These are phyloP conservation scores for Polypedilum vanderplanki DNA, from an alignment of 1,140 invertebrate genomes.

Conservation along the genomic window DNA sequence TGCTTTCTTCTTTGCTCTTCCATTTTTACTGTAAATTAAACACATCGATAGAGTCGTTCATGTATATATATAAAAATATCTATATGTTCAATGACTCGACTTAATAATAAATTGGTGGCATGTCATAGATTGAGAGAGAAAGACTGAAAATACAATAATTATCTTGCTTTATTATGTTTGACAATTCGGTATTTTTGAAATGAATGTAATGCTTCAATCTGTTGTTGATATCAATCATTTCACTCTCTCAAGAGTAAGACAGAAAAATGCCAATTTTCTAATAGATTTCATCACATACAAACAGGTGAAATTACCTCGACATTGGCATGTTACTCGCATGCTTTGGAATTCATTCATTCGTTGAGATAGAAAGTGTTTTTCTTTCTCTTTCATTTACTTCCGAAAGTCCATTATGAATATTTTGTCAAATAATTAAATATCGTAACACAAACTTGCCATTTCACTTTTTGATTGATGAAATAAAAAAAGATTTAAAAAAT, in stretches of 20 bases:
- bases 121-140: too few relatives aligned
- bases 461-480: too few relatives aligned
- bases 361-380: neutral
- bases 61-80: neutral
- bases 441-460: too few relatives aligned
- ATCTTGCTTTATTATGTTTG: too few relatives aligned
- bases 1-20: neutral
- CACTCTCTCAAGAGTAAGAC: neutral
- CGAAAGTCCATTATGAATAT: neutral
- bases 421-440: neutral
- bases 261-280: neutral
- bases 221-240: too few relatives aligned
- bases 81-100: neutral
- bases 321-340: neutral
- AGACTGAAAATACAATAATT: too few relatives aligned
- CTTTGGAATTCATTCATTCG: neutral
- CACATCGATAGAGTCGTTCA: neutral
- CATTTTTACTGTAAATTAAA: conserved; percentile 20
- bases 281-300: neutral
- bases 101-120: neutral
- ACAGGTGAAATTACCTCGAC: neutral
- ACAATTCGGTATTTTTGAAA: too few relatives aligned
- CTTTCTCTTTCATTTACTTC: too few relatives aligned
- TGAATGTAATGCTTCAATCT: too few relatives aligned
- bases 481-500: neutral